Base-by-base conservation (phyloP, 2,113 vertebrate genomes). In the Emberiza fucata region DNA sequence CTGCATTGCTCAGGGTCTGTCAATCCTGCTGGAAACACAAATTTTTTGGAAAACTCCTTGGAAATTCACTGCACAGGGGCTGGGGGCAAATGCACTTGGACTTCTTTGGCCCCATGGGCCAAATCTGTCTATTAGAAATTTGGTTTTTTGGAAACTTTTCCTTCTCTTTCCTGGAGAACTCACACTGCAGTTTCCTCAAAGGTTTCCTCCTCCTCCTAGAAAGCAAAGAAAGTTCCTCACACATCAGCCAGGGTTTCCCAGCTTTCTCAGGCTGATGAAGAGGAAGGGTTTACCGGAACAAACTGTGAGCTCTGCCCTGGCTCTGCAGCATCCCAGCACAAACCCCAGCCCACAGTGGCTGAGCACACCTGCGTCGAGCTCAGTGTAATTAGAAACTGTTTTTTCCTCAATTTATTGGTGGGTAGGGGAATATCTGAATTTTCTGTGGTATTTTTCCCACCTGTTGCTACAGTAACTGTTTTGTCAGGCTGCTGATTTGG, bases 1-100 rank as follows among this genome's bases (percentile, higher is more conserved):
- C 44, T 42, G 15, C 12, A 5, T n/a, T 24, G 63, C 59, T 69
- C 42, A 6, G 42, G 7, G 28, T 29, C 22, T 14, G 14, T 6
- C 6, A 9, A 0, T 35, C 35, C 14, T 5, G 2, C 47, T 22
- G 23, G 45, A 70, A 80, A 44, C 3, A 6, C 0, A 0, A 2
- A 5, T 64, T 51, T 51, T 20, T 18, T 35, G 1, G 29, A 28
- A 65, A 72, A 27, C 9, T 42, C 35, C n/a, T 40, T 24, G 22
- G 40, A 66, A 85, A 85, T 10, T 5, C 19, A 3, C 23, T 33
- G 48, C 81, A 22, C 81, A 18, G 47, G 27, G 39, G 6, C 33
- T 81, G 68, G 16, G n/a, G 25, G 3, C 5, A 63, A 70, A 66
- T 0, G 1, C 12, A 4, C 37, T 11, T 17, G n/a, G 7, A 59